phyloP scores from a whole-genome alignment of 2,113 vertebrate genomes.

The Caracal caracal region DNA sequence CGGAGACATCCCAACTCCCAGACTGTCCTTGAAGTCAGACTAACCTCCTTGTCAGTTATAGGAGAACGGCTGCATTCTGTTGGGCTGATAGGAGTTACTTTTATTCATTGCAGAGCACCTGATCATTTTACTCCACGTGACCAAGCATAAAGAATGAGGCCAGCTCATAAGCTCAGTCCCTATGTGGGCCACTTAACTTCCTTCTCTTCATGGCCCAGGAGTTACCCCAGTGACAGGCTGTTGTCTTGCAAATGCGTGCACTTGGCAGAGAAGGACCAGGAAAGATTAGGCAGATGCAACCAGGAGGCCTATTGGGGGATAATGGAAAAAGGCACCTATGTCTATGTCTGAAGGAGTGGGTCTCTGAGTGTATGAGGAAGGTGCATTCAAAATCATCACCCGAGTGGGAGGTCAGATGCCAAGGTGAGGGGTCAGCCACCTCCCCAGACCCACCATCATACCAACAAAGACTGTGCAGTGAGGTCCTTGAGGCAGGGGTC shows the following conservation, averaged over 20 bases:
- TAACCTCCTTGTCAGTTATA: neutral
- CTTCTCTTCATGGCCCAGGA: neutral
- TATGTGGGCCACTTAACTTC: neutral
- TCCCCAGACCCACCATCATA: neutral
- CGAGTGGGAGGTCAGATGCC: neutral
- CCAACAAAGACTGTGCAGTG: neutral
- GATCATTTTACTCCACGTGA: neutral
- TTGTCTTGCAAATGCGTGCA: neutral
- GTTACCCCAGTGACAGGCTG: neutral
- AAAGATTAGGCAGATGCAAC: neutral
- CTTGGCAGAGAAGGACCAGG: neutral
- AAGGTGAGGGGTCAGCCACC: neutral
- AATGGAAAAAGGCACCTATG: neutral
- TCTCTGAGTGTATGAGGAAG: neutral
- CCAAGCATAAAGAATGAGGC: neutral
- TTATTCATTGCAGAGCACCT: neutral
- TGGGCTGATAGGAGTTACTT: neutral
- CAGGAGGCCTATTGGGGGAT: neutral
- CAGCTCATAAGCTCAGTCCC: neutral
- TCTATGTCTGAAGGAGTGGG: neutral
- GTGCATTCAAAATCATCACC: neutral
- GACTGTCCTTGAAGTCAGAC: neutral
- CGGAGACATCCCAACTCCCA: neutral
- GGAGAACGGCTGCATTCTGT: neutral
- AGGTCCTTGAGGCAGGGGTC: accelerated